Conservation (phyloP, 2,797 vertebrate genomes). For the Helostoma temminkii region DNA sequence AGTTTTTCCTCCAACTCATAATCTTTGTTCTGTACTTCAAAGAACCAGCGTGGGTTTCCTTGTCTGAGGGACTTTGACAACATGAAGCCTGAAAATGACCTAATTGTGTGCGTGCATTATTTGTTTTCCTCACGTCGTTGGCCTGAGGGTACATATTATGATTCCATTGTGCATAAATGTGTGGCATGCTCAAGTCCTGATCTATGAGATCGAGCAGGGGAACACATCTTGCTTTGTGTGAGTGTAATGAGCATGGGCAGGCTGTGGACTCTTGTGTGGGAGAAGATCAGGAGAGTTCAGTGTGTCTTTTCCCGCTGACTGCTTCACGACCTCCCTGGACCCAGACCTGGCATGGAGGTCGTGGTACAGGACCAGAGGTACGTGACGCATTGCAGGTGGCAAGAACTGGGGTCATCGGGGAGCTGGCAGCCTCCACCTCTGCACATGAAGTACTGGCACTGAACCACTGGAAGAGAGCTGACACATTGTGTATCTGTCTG, state of each 20-base stretch:
- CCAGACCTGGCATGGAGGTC: slow-evolving; percentile 20
- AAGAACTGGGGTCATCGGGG: slow-evolving; percentile 33
- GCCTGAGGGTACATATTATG: slow-evolving; percentile 54
- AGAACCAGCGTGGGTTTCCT: slow-evolving; percentile 46
- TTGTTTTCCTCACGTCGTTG: slow-evolving; percentile 55
- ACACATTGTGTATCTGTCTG: background rate
- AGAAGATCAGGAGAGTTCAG: slow-evolving; percentile 59
- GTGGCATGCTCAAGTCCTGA: slow-evolving; percentile 54
- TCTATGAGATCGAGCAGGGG: slow-evolving; percentile 57
- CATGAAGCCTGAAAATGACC: slow-evolving; percentile 74
- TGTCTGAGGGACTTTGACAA: slow-evolving; percentile 41
- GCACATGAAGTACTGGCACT: slow-evolving; percentile 49
- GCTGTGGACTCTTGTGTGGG: slow-evolving; percentile 65
- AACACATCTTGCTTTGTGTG: slow-evolving; percentile 74
- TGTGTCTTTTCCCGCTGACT: slow-evolving; percentile 60
- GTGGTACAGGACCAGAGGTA: slow-evolving; percentile 54
- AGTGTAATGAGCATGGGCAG: slow-evolving; percentile 74
- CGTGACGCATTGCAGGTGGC: slow-evolving; percentile 75
- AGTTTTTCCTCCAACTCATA: slow-evolving; percentile 37
- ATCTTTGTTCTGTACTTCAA: slow-evolving; percentile 60
- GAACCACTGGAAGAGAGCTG: background rate
- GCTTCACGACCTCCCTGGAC: slow-evolving; percentile 48
- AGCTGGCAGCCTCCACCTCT: slow-evolving; percentile 1
- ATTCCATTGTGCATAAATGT: slow-evolving; percentile 56
- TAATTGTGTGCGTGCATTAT: slow-evolving; percentile 67